Conservation (phyloP, 2,797 vertebrate species). For the Simalia tracyae region DNA sequence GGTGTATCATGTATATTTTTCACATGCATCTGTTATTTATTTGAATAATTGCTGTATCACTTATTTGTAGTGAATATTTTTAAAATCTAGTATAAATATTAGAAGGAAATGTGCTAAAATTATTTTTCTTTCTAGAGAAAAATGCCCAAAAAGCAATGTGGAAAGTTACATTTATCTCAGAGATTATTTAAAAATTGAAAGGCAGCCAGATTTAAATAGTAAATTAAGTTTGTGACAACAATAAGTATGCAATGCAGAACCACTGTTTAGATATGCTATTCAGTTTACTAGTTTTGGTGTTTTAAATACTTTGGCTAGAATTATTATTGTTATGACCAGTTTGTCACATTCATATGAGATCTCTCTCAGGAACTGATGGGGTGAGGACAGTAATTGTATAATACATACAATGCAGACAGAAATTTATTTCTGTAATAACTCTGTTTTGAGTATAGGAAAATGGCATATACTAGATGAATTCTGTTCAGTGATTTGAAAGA, state of each 20-base stretch:
- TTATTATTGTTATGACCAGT: background rate
- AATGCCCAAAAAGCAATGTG: constrained; percentile 11
- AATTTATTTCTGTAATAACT: background rate
- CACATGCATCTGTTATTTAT: background rate
- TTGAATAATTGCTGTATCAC: background rate
- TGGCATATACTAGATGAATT: background rate
- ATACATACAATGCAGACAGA: background rate
- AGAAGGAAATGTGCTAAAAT: constrained; percentile 21
- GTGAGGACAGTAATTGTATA: background rate
- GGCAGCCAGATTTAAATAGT: constrained; percentile 24
- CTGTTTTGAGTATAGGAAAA: background rate
- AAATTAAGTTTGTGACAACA: constrained; percentile 31
- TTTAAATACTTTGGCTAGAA: background rate
- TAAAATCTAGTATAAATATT: background rate
- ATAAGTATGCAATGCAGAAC: background rate
- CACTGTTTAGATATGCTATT: constrained; percentile 25
- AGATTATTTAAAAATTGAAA: constrained; percentile 20
- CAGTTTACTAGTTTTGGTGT: constrained; percentile 46
- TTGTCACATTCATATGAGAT: background rate
- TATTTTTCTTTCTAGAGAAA: constrained; percentile 29
- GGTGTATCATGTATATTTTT: constrained; percentile 7
- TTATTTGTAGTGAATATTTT: constrained; percentile 28
- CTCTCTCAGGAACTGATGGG: background rate
- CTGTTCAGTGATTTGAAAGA: background rate
- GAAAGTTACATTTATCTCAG: background rate